Base-by-base conservation (phyloP, 2,113 vertebrate genomes). In the Chloropsis cyanopogon region DNA sequence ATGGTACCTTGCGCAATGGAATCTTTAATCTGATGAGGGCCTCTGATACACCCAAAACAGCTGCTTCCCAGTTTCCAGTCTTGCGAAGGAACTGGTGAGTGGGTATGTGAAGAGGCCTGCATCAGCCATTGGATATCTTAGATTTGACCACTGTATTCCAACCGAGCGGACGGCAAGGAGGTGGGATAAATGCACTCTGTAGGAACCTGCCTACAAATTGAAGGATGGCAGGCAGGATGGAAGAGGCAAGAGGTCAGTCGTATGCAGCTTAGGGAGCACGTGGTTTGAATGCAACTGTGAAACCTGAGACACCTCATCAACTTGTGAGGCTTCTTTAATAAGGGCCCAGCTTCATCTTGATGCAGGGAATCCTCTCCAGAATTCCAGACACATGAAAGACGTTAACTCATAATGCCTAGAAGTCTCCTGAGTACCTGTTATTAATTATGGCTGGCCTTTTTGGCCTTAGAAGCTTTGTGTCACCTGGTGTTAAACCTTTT, bases 351-450 rank as follows among this genome's bases (percentile, higher is more conserved):
- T 83, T 93, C 68, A 44, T 81, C 77, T 81, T 88, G 47, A 54
- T 1, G 1, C 46, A 23, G 52, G 29, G 79, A 92, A 86, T 86
- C 86, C 39, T 86, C 76, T 88, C 80, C 69, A 92, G 80, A 52
- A 47, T 86, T 96, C 56, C 68, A 75, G 69, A 71, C 88, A 93
- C 88, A 75, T 94, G 92, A 94, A 96, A 95, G 86, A 77, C 77
- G 92, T 95, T 95, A 91, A 63, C 52, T 94, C 57, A 49, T 84
- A 93, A 93, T 78, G 90, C 49, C 77, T 91, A 14, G n/a, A 64
- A 64, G 83, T 86, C 95, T 92, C 69, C 65, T 92, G 88, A 82
- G 96, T 94, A 90, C 84, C 93, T 91, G 82, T 61, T 92, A 91
- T 73, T 90, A 93, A 95, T 94, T 91, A 91, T 28, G n/a, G 39